These are phyloP conservation scores for Antechinus stuartii DNA, from an alignment of 2,113 vertebrate genomes.

Conservation along the genomic window DNA sequence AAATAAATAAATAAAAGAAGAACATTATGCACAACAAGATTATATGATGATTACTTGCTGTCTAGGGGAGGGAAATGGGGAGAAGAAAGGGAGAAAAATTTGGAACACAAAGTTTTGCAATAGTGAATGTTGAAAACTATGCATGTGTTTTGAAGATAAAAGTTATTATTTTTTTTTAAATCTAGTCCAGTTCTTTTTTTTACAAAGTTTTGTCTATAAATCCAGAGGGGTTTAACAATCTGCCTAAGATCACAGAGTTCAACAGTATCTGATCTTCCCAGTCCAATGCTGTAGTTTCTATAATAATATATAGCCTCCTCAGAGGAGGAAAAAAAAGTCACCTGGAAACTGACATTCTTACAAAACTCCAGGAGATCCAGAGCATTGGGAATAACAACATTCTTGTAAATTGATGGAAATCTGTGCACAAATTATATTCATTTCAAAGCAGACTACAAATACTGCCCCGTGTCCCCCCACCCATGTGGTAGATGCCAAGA, in stretches of 20 bases:
- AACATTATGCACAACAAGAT: no score
- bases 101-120: no score
- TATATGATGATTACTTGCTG: no score
- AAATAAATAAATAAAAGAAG: no score
- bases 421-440: slow-evolving; percentile 33
- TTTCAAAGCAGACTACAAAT: slow-evolving; percentile 59
- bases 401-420: slow-evolving; percentile 42
- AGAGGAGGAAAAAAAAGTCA: slow-evolving; percentile 16
- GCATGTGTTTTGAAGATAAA: no score
- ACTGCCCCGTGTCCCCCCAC: not conserved
- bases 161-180: not conserved
- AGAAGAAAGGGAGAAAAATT: no score
- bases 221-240: not conserved
- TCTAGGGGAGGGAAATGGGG: no score
- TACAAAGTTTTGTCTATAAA: not conserved
- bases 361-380: slow-evolving; percentile 16
- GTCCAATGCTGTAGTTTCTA: not conserved
- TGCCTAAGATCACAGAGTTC: not conserved
- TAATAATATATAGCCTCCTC: not conserved
- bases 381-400: slow-evolving; percentile 24
- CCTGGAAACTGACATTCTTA: not conserved
- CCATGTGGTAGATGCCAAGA: slow-evolving; percentile 45
- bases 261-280: not conserved
- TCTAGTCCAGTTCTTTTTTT: not conserved
- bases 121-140: no score